Evolutionary conservation across 2,113 vertebrate genomes (phyloP).

Genomic region (Boulengeromyrus knoepffleri): DNA sequence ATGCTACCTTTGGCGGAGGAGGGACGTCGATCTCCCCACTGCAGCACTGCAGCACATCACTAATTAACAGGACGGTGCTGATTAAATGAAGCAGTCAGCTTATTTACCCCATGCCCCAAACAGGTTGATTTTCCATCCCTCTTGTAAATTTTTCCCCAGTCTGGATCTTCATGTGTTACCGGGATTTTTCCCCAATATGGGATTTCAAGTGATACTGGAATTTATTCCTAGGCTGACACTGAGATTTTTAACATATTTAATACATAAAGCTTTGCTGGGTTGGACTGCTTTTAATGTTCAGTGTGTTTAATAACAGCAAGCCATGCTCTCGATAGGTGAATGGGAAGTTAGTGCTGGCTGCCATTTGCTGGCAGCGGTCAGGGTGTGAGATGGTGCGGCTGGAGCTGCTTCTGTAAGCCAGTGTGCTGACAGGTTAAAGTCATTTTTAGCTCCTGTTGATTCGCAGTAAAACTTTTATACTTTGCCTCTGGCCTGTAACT

Average conservation of each 20-base stretch:
- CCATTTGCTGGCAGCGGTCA: background rate
- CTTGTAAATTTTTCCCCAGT: background rate
- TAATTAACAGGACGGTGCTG: background rate
- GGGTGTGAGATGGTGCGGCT: background rate
- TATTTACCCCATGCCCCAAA: background rate
- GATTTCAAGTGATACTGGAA: background rate
- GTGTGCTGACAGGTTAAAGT: background rate
- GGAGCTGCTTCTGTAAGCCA: background rate
- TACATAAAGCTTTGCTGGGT: background rate
- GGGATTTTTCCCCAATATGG: background rate
- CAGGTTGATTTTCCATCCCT: background rate
- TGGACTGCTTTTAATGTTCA: background rate
- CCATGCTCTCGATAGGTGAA: background rate
- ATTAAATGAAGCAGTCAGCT: background rate
- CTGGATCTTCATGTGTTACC: background rate
- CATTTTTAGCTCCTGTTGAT: background rate
- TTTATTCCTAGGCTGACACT: background rate
- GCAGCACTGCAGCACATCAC: background rate
- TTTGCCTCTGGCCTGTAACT: background rate
- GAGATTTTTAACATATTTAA: background rate
- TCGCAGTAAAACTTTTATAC: background rate
- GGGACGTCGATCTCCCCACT: background rate
- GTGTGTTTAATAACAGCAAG: background rate
- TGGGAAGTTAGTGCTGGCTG: background rate
- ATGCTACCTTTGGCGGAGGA: background rate